Conservation (phyloP, 2,113 vertebrate species). For the Nothobranchius furzeri region DNA sequence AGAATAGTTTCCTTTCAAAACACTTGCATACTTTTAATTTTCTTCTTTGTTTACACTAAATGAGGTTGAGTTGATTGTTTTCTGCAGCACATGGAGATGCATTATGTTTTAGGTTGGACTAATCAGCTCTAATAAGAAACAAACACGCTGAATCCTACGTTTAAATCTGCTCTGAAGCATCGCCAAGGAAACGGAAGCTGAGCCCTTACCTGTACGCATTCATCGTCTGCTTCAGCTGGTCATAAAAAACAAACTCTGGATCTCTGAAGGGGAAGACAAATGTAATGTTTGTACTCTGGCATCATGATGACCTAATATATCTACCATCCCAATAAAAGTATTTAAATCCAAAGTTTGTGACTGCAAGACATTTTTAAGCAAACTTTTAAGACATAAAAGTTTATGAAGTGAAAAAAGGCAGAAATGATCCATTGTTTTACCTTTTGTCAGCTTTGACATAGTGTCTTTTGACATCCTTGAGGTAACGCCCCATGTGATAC, state of each 20-base stretch:
- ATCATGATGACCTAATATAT: not conserved
- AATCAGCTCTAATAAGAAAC: too few relatives aligned
- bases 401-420: too few relatives aligned
- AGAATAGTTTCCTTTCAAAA: too few relatives aligned
- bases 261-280: constrained; percentile 79
- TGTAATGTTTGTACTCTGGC: too few relatives aligned
- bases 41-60: too few relatives aligned
- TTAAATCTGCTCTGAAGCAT: not conserved
- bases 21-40: too few relatives aligned
- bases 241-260: constrained; percentile 98
- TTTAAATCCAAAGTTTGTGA: not conserved
- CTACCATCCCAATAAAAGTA: not conserved
- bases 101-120: too few relatives aligned
- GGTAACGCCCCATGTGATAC: constrained; percentile 89
- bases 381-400: not conserved
- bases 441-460: constrained; percentile 95
- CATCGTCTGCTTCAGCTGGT: constrained; percentile 98
- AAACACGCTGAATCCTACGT: too few relatives aligned
- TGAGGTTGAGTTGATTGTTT: too few relatives aligned
- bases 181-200: not conserved
- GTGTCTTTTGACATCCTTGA: constrained; percentile 95
- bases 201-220: constrained; percentile 91
- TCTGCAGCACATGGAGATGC: too few relatives aligned
- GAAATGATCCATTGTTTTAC: constrained; percentile 62
- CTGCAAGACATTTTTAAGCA: not conserved